phyloP scores from a whole-genome alignment of 2,113 vertebrate genomes.

The Poeciliopsis occidentalis region DNA sequence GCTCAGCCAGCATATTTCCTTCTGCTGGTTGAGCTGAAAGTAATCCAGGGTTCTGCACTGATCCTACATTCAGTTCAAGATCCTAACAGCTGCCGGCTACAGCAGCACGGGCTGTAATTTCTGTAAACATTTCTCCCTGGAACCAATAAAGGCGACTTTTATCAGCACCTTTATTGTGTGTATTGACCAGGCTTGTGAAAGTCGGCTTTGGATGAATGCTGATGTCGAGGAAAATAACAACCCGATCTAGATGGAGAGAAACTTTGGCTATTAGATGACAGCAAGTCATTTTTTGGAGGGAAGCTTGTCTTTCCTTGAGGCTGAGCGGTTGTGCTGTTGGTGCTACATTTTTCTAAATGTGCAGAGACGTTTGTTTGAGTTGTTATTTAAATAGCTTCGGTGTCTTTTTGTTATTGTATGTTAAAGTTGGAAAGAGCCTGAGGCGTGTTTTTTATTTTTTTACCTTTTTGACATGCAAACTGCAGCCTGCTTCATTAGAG shows the following conservation, averaged over 20 bases:
- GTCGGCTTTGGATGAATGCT: neutral
- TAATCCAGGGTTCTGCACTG: neutral
- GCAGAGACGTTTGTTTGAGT: neutral
- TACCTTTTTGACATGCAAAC: conserved; percentile 7
- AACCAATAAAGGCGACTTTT: neutral
- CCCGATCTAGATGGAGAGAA: neutral
- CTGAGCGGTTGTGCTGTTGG: neutral
- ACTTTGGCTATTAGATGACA: neutral
- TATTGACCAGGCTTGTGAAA: neutral
- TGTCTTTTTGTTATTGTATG: neutral
- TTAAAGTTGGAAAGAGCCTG: neutral
- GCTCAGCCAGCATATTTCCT: neutral
- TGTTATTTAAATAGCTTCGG: conserved; percentile 3
- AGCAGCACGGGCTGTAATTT: neutral
- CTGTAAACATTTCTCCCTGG: neutral
- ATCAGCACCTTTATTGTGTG: neutral
- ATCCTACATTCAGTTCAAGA: neutral
- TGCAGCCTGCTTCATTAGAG: conserved; percentile 40
- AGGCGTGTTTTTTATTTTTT: neutral
- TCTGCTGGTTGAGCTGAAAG: neutral
- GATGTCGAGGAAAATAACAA: too few species aligned
- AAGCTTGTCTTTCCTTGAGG: neutral
- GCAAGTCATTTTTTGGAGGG: neutral
- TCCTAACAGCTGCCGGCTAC: neutral
- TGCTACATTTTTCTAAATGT: neutral